phyloP scores from a whole-genome alignment of 2,888 invertebrate species.

The Aphrophora alni region DNA sequence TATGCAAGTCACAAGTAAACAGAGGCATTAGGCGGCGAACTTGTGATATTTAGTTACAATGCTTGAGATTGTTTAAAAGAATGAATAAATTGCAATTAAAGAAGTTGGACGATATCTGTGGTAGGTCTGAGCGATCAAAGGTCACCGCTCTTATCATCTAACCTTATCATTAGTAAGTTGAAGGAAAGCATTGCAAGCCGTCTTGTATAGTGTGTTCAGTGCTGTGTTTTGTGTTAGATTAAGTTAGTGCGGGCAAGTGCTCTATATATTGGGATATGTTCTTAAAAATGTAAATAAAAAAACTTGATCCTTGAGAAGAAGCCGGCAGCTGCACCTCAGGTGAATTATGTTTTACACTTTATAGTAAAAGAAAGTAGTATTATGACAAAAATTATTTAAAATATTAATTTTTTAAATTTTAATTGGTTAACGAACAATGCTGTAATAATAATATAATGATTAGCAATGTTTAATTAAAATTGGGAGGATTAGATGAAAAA shows the following conservation, averaged over 20 bases:
- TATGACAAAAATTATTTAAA: too few relatives aligned
- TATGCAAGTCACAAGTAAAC: too few relatives aligned
- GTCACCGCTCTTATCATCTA: background rate
- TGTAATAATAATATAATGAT: too few relatives aligned
- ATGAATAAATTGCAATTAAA: constrained; percentile 2
- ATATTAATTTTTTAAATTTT: too few relatives aligned
- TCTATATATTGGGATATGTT: background rate
- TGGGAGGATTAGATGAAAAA: too few relatives aligned
- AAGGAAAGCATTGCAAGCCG: background rate
- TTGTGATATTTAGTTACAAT: background rate
- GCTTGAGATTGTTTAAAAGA: background rate
- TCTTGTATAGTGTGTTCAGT: background rate
- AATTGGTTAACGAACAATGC: too few relatives aligned
- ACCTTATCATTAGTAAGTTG: background rate
- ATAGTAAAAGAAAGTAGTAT: too few relatives aligned
- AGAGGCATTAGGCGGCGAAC: background rate
- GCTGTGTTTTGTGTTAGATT: background rate
- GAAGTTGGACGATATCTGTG: background rate
- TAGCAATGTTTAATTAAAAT: too few relatives aligned
- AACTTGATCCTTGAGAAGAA: background rate
- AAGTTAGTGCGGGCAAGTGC: background rate
- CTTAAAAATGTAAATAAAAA: background rate
- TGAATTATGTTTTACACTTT: too few relatives aligned
- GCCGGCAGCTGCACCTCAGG: background rate
- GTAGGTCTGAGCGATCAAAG: background rate